Evolutionary conservation across 2,888 invertebrate genomes (phyloP).

Genomic region (Epinotia ramella): DNA sequence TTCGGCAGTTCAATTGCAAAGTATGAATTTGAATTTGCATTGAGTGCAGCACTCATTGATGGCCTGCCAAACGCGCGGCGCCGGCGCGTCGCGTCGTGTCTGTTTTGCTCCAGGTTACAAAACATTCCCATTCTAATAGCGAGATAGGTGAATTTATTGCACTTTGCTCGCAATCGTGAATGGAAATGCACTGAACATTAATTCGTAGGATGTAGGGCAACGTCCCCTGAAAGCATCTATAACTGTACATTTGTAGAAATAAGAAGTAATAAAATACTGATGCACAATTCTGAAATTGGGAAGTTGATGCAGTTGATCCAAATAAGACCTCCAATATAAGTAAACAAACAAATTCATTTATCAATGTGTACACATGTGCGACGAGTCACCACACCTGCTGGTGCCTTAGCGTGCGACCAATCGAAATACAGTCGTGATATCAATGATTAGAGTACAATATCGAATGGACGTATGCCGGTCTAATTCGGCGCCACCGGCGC

Average conservation of each 20-base stretch:
- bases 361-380: conserved; percentile 44
- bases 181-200: conserved; percentile 30
- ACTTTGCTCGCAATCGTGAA: conserved; percentile 27
- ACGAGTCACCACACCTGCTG: conserved; percentile 37
- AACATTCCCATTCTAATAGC: conserved; percentile 35
- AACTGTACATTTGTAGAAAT: background rate
- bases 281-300: background rate
- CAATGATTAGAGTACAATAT: conserved; percentile 59
- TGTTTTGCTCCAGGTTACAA: conserved; percentile 34
- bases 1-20: conserved; percentile 12
- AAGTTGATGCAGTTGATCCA: conserved; percentile 13
- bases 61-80: conserved; percentile 41
- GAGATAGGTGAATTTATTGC: conserved; percentile 29
- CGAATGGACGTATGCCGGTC: conserved; percentile 49
- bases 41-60: conserved; percentile 22
- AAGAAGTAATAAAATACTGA: background rate
- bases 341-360: conserved; percentile 37
- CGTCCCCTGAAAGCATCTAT: background rate
- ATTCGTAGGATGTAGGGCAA: conserved; percentile 5
- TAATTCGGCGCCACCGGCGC: conserved; percentile 59
- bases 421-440: conserved; percentile 39
- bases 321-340: conserved; percentile 29
- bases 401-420: conserved; percentile 31
- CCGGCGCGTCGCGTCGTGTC: conserved; percentile 35
- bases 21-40: conserved; percentile 25